A percentile compares a stretch with the other conserved stretches of the same genome.
phyloP scores from a whole-genome alignment of 2,888 invertebrate genomes.

The Papilio gigon region DNA sequence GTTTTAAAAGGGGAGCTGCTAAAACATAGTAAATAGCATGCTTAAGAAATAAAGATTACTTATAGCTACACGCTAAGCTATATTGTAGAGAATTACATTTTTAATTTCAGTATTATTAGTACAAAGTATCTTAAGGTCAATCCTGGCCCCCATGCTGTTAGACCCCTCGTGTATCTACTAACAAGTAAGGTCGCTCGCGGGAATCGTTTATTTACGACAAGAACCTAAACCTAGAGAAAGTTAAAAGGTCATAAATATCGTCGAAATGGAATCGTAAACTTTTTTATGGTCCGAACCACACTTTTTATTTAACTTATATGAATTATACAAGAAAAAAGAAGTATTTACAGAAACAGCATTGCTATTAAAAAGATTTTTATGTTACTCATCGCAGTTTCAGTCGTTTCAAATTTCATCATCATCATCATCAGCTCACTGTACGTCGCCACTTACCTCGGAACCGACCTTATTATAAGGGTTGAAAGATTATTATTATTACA shows the following conservation, averaged over 20 bases:
- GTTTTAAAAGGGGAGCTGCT: no score
- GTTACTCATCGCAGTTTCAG: background rate
- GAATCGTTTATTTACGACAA: slow-evolving; percentile 26
- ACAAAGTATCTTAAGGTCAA: no score
- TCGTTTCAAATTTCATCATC: no score
- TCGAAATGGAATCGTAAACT: slow-evolving; percentile 3
- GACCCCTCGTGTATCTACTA: background rate
- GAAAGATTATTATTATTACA: no score
- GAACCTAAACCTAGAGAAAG: slow-evolving; percentile 15
- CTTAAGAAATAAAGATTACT: no score
- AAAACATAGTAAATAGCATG: no score
- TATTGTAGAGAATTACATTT: no score
- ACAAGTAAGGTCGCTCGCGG: background rate
- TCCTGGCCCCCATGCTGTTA: background rate
- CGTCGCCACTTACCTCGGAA: no score
- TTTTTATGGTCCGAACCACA: slow-evolving; percentile 6
- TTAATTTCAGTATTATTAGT: no score
- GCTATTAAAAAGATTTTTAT: background rate
- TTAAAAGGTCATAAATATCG: slow-evolving; percentile 20
- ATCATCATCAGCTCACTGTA: no score
- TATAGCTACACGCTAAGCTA: no score
- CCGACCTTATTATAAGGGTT: no score
- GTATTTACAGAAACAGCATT: background rate
- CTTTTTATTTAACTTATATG: slow-evolving; percentile 9
- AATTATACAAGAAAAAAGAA: background rate